phyloP scores from a whole-genome alignment of 2,113 vertebrate species.

The Penelope pileata region DNA sequence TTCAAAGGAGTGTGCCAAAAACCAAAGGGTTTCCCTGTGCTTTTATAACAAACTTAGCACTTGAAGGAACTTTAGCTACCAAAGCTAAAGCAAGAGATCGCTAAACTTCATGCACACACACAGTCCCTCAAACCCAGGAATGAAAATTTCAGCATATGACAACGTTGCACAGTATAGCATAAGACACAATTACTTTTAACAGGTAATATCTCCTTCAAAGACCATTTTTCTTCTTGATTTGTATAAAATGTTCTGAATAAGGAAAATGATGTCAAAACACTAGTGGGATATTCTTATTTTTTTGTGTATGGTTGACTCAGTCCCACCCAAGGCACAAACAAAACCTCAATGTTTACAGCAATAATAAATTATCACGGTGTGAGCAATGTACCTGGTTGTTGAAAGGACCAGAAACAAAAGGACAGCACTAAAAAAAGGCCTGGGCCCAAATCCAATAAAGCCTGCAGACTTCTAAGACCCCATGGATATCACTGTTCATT shows the following conservation, averaged over 20 bases:
- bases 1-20: slow-evolving; percentile 45
- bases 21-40: slow-evolving; percentile 55
- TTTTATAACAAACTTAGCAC: slow-evolving; percentile 65
- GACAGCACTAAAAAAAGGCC: not conserved
- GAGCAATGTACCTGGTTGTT: not conserved
- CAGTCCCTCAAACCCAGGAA: slow-evolving; percentile 1
- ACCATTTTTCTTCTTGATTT: not conserved
- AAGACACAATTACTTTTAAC: slow-evolving; percentile 4
- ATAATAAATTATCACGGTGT: not conserved
- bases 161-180: not conserved
- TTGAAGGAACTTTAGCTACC: slow-evolving; percentile 61
- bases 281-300: not conserved
- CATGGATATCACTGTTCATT: not conserved
- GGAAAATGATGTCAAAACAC: not conserved
- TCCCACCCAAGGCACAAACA: not conserved
- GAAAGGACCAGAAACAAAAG: not conserved
- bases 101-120: slow-evolving; percentile 24
- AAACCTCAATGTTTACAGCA: not conserved
- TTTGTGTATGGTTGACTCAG: not conserved
- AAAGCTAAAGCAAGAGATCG: slow-evolving; percentile 23
- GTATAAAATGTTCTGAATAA: not conserved
- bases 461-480: not conserved
- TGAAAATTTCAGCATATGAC: not conserved
- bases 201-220: not conserved
- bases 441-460: not conserved